Conservation (phyloP, 1,140 invertebrate genomes). For the Cotesia typhae region DNA sequence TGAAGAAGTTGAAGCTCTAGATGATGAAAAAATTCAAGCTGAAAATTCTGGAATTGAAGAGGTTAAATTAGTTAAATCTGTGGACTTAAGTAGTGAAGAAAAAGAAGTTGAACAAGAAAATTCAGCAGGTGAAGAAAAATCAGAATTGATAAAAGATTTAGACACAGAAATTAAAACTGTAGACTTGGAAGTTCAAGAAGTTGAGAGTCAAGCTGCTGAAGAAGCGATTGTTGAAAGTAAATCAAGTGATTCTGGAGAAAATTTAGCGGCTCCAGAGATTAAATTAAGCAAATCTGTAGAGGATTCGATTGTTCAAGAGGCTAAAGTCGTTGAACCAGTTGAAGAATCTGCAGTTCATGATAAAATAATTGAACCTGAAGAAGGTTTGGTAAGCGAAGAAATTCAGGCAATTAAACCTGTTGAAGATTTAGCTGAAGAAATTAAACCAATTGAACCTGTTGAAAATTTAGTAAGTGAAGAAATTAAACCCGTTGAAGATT, state of each 20-base stretch:
- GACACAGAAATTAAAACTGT: not conserved
- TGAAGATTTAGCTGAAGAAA: too few species aligned
- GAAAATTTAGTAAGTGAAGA: too few species aligned
- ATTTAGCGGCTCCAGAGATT: not conserved
- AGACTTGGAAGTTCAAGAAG: not conserved
- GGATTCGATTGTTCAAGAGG: not conserved
- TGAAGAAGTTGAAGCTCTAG: too few species aligned
- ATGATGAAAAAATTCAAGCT: too few species aligned
- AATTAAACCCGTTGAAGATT: too few species aligned
- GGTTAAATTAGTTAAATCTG: not conserved
- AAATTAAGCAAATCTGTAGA: not conserved
- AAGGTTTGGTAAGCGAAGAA: constrained; percentile 21
- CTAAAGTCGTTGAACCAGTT: not conserved
- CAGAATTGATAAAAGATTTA: not conserved
- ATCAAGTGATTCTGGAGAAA: not conserved
- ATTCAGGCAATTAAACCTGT: too few species aligned
- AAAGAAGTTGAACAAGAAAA: not conserved
- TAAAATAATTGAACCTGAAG: constrained; percentile 57
- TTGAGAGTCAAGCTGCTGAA: too few species aligned
- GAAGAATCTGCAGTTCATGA: constrained; percentile 32
- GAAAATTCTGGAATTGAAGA: too few species aligned
- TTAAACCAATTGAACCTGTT: too few species aligned
- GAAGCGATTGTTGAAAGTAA: not conserved
- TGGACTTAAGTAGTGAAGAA: not conserved
- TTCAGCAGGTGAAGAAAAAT: not conserved